Conservation (phyloP, 2,888 invertebrate species). For the Argyresthia goedartella region DNA sequence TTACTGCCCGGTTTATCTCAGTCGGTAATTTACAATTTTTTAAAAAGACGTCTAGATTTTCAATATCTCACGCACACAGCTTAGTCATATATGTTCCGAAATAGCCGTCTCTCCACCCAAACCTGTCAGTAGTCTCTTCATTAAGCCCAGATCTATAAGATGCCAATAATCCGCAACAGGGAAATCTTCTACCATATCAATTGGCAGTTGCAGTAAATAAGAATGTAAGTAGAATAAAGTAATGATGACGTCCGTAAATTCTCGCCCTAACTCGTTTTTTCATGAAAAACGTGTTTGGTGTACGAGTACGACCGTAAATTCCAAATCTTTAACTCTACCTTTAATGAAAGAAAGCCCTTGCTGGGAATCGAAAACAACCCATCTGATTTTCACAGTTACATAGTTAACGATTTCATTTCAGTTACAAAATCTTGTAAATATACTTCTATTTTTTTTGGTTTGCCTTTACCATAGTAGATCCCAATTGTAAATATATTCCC, state of each 20-base stretch:
- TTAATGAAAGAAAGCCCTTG: too few relatives aligned
- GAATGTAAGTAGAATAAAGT: slow-evolving; percentile 9
- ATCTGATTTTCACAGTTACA: too few relatives aligned
- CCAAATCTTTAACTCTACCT: too few relatives aligned
- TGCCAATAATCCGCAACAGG: slow-evolving; percentile 15
- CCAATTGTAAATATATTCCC: too few relatives aligned
- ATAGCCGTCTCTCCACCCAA: slow-evolving; percentile 16
- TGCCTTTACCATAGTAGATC: too few relatives aligned
- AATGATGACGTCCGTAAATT: slow-evolving; percentile 7
- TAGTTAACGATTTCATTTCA: too few relatives aligned
- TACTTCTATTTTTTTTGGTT: too few relatives aligned
- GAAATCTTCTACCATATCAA: slow-evolving; percentile 18
- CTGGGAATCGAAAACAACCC: too few relatives aligned
- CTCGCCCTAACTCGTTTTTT: slow-evolving; percentile 9
- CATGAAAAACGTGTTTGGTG: not conserved
- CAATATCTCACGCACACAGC: slow-evolving; percentile 10
- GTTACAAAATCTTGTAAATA: too few relatives aligned
- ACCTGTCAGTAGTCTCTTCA: slow-evolving; percentile 15
- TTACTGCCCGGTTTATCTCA: slow-evolving; percentile 15
- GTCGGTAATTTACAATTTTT: slow-evolving; percentile 10
- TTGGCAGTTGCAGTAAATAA: slow-evolving; percentile 8
- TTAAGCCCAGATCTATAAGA: slow-evolving; percentile 15
- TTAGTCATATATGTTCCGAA: slow-evolving; percentile 12
- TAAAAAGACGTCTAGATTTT: slow-evolving; percentile 11
- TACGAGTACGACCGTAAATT: too few relatives aligned